Conservation (phyloP, 35 echinoderm and acorn worm genomes). For the Lytechinus variegatus region DNA sequence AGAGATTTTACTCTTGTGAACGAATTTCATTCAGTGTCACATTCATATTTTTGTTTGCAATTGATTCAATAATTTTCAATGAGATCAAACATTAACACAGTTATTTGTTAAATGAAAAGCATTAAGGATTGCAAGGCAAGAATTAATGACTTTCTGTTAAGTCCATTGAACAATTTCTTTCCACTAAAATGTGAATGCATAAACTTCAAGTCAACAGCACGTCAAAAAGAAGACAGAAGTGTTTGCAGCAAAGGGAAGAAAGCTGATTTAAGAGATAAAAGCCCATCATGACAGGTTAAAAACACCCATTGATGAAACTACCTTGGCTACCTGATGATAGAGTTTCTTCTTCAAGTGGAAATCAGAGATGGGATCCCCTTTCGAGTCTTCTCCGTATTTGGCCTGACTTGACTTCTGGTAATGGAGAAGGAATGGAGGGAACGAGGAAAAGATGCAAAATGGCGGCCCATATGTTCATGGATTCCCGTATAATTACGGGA, state of each 20-base stretch:
- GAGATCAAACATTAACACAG: neutral
- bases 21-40: neutral
- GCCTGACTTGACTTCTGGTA: conserved; percentile 71
- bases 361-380: conserved; percentile 60
- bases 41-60: too few species aligned
- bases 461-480: neutral
- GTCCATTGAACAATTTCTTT: neutral
- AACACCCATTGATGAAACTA: conserved; percentile 2
- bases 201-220: neutral
- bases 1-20: neutral
- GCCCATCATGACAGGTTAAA: neutral
- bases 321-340: conserved; percentile 71
- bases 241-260: neutral
- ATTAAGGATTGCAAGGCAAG: neutral
- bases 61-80: neutral
- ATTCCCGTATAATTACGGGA: neutral
- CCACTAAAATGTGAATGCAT: neutral
- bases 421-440: neutral
- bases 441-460: conserved; percentile 16
- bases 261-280: neutral
- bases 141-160: neutral
- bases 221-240: neutral
- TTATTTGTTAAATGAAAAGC: neutral
- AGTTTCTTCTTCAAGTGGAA: conserved; percentile 86
- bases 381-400: conserved; percentile 74